Base-by-base conservation (phyloP, 2,888 invertebrate species). In the Lissonota sp. region DNA sequence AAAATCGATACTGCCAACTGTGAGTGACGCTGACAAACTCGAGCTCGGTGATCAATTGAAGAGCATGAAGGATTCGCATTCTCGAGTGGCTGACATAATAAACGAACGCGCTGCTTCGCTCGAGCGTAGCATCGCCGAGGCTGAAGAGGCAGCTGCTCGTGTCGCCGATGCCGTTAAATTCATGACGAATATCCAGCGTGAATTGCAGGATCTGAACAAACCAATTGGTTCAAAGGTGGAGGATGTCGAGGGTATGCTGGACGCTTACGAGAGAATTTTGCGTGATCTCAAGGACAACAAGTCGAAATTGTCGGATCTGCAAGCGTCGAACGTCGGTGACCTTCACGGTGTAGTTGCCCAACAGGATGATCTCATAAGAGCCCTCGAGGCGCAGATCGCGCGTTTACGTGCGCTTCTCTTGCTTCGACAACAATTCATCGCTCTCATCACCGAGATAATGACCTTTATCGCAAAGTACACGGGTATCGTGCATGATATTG, bases 391-490 rank as follows among this genome's bases (percentile, higher is more conserved):
- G 82, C 97, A 98, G 92, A 95, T 98, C 84, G 95, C 96, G 0
- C 96, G 95, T 91, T 93, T 98, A 6, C 95, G 97, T 84, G 96
- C 97, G 86, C 93, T 98, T 0, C 91, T 98, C 10, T 91, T 97
- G 1, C 91, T 98, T 7, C 95, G 98, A 10, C 98, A 99, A 90
- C 98, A 98, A 89, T 98, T 97, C 92, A 95, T 97, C 71, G 96
- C 96, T 0, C 93, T 98, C 4, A 95, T 98, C 5, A 97, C 97
- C 64, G 98, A 98, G 92, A 98, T 98, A 39, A 96, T 96, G 91
- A 96, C 96, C 1, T 98, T 98, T 87, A 97, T 98, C 77, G 94
- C 96, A 46, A 97, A 97, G 89, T 97, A 98, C 90, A 97, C 97
- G 0, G 97, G 97, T 88, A 95, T 97, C 1, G 96, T 98, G 0